Base-by-base conservation (phyloP, 92 coral and sea anemone species). In the Porites evermanni region DNA sequence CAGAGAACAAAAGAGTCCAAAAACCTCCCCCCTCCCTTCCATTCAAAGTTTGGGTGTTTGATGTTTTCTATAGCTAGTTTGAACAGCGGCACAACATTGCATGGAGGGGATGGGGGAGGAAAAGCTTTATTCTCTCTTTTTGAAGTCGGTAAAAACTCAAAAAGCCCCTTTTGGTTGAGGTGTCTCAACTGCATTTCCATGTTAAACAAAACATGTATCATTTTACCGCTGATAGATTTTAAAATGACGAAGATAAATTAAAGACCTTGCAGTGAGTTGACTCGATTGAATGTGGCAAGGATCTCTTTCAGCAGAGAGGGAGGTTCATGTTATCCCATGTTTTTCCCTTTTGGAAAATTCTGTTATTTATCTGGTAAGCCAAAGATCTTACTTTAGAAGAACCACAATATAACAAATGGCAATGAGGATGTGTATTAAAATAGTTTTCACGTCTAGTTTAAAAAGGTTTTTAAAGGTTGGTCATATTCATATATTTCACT, bases 401-500 rank as follows among this genome's bases (percentile, higher is more conserved):
- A 67, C 72, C 72, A 11, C 72, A 67, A 67, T 67, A 67, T 67
- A 67, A 67, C 72, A 67, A 67, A 67, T 67, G 72, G 72, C 72
- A 67, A 67, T 11, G 72, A 18, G 72, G 44, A 32, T 32, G 19
- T 18, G 19, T 11, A 18, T 0, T 11, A 67, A 67, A 67, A 67
- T 24, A 67, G 19, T 67, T 67, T 67, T 67, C 72, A 67, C 3
- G 26, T 67, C 13, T 11, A n/a, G 72, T 67, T 67, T 67, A 67
- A 67, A 67, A 67, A 67, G 72, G 2, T 67, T n/a, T 67, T 19
- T 8, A 67, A 67, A 67, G 72, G 14, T 67, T 67, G 17, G 72
- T 67, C 19, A 67, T 67, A 67, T 67, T 67, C 24, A 67, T 32
- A 32, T 32, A 32, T 32, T 11, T 67, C 72, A 67, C 72, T 67